Base-by-base conservation (phyloP, 2,797 vertebrate species). In the Bradypodion pumilum region DNA sequence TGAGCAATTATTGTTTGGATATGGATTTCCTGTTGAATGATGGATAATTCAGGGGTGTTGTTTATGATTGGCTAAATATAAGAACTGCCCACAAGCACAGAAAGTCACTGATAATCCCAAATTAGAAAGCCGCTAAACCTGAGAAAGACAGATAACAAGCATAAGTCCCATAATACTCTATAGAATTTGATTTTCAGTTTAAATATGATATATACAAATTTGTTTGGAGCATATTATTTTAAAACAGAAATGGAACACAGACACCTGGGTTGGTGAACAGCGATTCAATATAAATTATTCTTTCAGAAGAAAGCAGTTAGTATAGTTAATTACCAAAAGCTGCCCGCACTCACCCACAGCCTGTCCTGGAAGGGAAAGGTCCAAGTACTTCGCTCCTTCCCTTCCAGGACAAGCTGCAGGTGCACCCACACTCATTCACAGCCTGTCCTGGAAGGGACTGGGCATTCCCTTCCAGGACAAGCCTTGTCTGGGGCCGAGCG, bases 191-290 rank as follows among this genome's bases (percentile, higher is more conserved):
- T 90, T 86, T 35, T 40, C 88, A 59, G 90, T 70, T 52, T 89
- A 86, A 81, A 5, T 63, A 83, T 87, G 82, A 85, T 90, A 90
- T 88, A 79, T 29, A 49, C 72, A 91, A 75, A 87, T 83, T 76
- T 82, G 87, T 89, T 68, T 91, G 86, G 49, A 83, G 81, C 85
- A 89, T 85, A 85, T 81, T 82, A 89, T 84, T 85, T 89, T 73
- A 72, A 86, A 92, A 63, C 52, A 88, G 66, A 72, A 40, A 52
- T 85, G 74, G 76, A 89, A 86, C 89, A 46, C 32, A 76, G n/a
- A 21, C 44, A 88, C 63, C 68, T 81, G 75, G 46, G 27, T 81
- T 72, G 84, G 12, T 82, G 1, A 27, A 86, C 42, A 16, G 62
- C 32, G 42, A 87, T 8, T 78, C 63, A 87, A 1, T 40, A 9